phyloP scores from a whole-genome alignment of 2,888 invertebrate genomes.

The Acholoe squamosa region DNA sequence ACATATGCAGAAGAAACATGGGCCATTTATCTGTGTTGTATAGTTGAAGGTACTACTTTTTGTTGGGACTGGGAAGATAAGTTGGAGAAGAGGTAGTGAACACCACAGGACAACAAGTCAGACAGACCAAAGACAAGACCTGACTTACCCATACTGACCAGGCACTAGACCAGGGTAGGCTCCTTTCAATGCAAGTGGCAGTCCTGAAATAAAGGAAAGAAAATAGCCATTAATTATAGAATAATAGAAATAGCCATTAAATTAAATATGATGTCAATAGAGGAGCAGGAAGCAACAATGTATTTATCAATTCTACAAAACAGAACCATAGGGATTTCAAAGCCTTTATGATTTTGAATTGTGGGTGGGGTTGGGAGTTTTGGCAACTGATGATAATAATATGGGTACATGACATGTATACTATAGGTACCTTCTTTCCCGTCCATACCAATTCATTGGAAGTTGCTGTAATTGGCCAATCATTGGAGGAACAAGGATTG shows the following conservation, averaged over 20 bases:
- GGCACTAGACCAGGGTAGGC: slow-evolving; percentile 56
- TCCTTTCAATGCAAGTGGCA: slow-evolving; percentile 50
- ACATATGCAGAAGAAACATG: too few relatives aligned
- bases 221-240: background rate
- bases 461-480: too few relatives aligned
- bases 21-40: background rate
- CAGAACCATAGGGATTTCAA: too few relatives aligned
- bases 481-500: too few relatives aligned
- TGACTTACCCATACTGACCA: slow-evolving; percentile 55
- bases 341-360: too few relatives aligned
- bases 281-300: too few relatives aligned
- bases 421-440: too few relatives aligned
- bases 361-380: too few relatives aligned
- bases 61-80: background rate
- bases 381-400: too few relatives aligned
- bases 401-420: too few relatives aligned
- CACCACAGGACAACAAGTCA: slow-evolving; percentile 11
- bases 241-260: background rate
- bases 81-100: background rate
- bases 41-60: background rate
- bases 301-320: too few relatives aligned
- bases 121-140: slow-evolving; percentile 1
- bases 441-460: too few relatives aligned
- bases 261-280: background rate
- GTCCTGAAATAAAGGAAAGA: background rate